Percentiles rank a stretch among this genome's conserved stretches.
Evolutionary conservation across 1,140 invertebrate genomes (phyloP).

Genomic region (Mesaphorura yosii): DNA sequence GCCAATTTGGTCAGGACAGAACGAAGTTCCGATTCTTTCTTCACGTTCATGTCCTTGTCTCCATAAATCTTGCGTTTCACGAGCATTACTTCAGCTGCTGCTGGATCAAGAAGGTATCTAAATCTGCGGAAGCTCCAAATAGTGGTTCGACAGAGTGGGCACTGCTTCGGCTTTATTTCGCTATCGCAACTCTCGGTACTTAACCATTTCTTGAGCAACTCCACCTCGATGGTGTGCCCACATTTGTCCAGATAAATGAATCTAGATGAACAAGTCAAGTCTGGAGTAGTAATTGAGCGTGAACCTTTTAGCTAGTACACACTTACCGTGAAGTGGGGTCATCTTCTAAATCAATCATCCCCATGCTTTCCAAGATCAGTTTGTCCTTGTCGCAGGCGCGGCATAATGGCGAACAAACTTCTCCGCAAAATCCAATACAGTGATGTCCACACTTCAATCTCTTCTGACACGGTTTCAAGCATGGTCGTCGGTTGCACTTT

Average conservation of each 20-base stretch:
- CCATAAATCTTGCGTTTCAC: slow-evolving; percentile 7
- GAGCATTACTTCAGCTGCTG: neutral
- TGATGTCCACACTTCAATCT: neutral
- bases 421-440: slow-evolving; percentile 15
- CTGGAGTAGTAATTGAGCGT: no score
- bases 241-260: slow-evolving; percentile 53
- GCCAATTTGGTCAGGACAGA: no score
- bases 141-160: slow-evolving; percentile 40
- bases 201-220: slow-evolving; percentile 43
- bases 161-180: slow-evolving; percentile 37
- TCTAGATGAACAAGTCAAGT: slow-evolving; percentile 33
- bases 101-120: slow-evolving; percentile 36
- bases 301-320: no score
- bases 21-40: no score
- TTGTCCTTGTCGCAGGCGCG: slow-evolving; percentile 32
- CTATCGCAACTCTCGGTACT: slow-evolving; percentile 34
- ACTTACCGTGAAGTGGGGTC: no score
- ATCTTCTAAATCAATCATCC: slow-evolving; percentile 13
- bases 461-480: slow-evolving; percentile 40
- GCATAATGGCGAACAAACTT: slow-evolving; percentile 9
- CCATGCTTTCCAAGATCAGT: slow-evolving; percentile 30
- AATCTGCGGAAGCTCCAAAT: slow-evolving; percentile 40
- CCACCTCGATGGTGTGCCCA: slow-evolving; percentile 46
- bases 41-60: neutral
- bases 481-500: slow-evolving; percentile 42